Conservation (phyloP, 1,140 invertebrate species). For the Drosophila repletoides region DNA sequence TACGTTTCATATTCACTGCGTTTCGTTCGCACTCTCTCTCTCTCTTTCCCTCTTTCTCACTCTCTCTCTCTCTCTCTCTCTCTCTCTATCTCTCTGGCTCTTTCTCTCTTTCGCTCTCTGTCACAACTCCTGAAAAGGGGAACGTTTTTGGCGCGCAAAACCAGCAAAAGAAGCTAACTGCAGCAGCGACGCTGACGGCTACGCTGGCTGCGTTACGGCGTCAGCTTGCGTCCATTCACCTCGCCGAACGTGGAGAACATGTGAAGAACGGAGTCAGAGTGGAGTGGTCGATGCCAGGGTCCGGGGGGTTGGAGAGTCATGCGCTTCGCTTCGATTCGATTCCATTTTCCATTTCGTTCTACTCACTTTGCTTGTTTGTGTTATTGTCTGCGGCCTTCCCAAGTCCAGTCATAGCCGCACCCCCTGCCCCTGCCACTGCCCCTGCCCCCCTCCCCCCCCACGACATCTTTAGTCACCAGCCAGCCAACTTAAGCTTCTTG, state of each 20-base stretch:
- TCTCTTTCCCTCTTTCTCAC: conserved; percentile 15
- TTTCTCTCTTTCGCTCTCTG: conserved; percentile 13
- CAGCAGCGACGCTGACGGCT: conserved; percentile 15
- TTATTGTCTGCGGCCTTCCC: conserved; percentile 42
- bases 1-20: conserved; percentile 37
- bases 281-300: neutral
- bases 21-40: conserved; percentile 26
- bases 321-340: conserved; percentile 66
- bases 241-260: conserved; percentile 37
- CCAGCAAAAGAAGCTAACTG: conserved; percentile 46
- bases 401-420: conserved; percentile 11
- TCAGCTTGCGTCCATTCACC: conserved; percentile 74
- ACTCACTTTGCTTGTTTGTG: conserved; percentile 52
- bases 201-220: conserved; percentile 34
- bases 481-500: conserved; percentile 9
- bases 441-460: neutral
- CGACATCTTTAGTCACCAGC: neutral
- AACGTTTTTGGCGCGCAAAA: conserved; percentile 72
- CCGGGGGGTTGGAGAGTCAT: neutral
- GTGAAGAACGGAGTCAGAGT: conserved; percentile 1
- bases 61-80: conserved; percentile 21
- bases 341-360: conserved; percentile 72
- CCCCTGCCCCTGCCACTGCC: neutral
- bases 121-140: conserved; percentile 55
- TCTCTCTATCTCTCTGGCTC: conserved; percentile 22